A percentile compares a stretch with the other conserved stretches of the same genome.
phyloP scores from a whole-genome alignment of 1,140 invertebrate species.

The Antheraea pernyi region DNA sequence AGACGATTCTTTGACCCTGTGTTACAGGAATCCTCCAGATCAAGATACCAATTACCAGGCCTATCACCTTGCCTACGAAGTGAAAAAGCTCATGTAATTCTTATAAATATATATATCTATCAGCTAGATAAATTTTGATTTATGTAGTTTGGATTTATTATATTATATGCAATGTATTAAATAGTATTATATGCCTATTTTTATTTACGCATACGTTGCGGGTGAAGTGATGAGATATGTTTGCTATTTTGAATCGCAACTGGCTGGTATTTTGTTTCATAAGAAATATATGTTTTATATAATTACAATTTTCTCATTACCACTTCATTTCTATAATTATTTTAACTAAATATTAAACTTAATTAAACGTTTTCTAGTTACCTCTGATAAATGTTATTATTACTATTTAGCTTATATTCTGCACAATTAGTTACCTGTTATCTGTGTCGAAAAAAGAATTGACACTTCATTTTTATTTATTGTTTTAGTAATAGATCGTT shows the following conservation, averaged over 20 bases:
- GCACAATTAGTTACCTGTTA: too few species aligned
- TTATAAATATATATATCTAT: conserved; percentile 45
- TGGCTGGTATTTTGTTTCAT: background rate
- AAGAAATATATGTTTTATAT: too few species aligned
- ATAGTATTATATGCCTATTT: background rate
- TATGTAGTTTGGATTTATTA: conserved; percentile 43
- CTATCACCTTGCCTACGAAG: conserved; percentile 99
- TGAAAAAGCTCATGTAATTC: conserved; percentile 99
- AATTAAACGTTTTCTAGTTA: too few species aligned
- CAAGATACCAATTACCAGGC: conserved; percentile 94
- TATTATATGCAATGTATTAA: conserved; percentile 18
- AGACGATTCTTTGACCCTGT: conserved; percentile 66
- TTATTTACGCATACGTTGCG: background rate
- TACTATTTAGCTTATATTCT: too few species aligned
- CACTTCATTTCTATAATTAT: too few species aligned
- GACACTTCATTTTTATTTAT: too few species aligned
- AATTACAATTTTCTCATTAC: too few species aligned
- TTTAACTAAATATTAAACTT: too few species aligned
- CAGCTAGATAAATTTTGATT: conserved; percentile 52
- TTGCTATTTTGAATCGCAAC: background rate
- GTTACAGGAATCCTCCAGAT: conserved; percentile 85
- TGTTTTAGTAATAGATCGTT: too few species aligned
- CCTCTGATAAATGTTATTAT: too few species aligned
- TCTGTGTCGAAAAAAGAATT: too few species aligned
- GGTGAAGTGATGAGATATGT: background rate